Base-by-base conservation (phyloP, 2,888 invertebrate species). In the Papilio elwesi region DNA sequence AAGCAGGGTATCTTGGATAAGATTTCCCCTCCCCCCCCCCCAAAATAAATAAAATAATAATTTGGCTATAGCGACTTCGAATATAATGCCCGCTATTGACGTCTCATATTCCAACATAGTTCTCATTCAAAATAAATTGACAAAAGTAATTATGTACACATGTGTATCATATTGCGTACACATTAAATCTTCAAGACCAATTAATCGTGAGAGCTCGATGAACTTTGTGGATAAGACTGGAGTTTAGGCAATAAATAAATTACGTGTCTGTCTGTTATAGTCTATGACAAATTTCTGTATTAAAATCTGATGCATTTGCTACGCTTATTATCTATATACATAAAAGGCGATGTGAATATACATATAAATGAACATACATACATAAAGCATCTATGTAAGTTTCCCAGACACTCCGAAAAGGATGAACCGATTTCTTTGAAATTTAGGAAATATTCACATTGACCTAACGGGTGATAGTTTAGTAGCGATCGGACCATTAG, bases 191-290 rank as follows among this genome's bases (percentile, higher is more conserved):
- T 59, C 59, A 43, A 38, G n/a, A 59, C 38, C 59, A 43, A 43
- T 59, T 59, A 59, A n/a, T 59, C n/a, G 38, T 38, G 43, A 43
- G 59, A 11, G n/a, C n/a, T 10, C 9, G 43, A 59, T 59, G 43
- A 43, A 43, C 59, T 38, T 15, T 38, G 59, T 59, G 43, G 59
- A 26, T 26, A 36, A 55, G 55, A 12, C 55, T 12, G 11, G 26
- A 55, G 55, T 59, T 43, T 59, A n/a, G 43, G 43, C n/a, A n/a
- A 59, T 59, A 59, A 59, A 59, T 59, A 59, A 38, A 38, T 59
- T 38, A 38, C 43, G 38, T 4, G 38, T 59, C 15, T 38, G 9
- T 59, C n/a, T 59, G 15, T 57, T 43, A 59, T 38, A 15, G 38
- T 10, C 13, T 13, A 49, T 38, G 36, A 13, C 13, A 13, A 59